Evolutionary conservation across 2,888 invertebrate genomes (phyloP).

Genomic region (Notodonta ziczac): DNA sequence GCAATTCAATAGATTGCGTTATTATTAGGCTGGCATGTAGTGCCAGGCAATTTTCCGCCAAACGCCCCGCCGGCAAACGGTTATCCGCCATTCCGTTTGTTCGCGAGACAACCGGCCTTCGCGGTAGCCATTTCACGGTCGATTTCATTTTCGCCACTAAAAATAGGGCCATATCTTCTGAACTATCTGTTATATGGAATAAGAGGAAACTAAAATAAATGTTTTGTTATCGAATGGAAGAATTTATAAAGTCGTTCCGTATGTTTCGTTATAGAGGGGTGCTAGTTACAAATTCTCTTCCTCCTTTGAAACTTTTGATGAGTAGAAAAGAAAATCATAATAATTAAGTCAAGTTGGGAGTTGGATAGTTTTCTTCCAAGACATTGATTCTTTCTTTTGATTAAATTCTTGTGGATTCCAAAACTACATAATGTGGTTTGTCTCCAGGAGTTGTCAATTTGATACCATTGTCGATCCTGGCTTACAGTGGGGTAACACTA

Average conservation of each 20-base stretch:
- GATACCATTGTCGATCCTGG: too few species aligned
- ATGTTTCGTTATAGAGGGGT: not conserved
- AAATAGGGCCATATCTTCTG: constrained; percentile 62
- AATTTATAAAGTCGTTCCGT: constrained; percentile 7
- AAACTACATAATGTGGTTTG: too few species aligned
- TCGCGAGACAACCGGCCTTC: constrained; percentile 74
- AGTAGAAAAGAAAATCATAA: too few species aligned
- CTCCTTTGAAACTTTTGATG: too few species aligned
- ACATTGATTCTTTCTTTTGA: too few species aligned
- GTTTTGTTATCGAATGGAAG: constrained; percentile 23
- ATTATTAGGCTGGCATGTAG: constrained; percentile 46
- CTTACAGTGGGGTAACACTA: too few species aligned
- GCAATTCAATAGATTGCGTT: constrained; percentile 39
- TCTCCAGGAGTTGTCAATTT: too few species aligned
- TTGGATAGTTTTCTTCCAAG: too few species aligned
- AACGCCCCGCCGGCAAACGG: constrained; percentile 61
- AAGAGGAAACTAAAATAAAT: constrained; percentile 43
- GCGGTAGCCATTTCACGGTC: constrained; percentile 82
- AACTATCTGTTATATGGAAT: constrained; percentile 54
- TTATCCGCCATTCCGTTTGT: constrained; percentile 72
- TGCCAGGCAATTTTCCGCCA: constrained; percentile 76
- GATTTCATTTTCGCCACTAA: constrained; percentile 73
- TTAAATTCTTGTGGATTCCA: too few species aligned
- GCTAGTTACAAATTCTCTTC: not conserved
- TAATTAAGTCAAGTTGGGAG: too few species aligned